These are phyloP conservation scores for Rhopalosiphum padi DNA, from an alignment of 1,140 invertebrate species.

Conservation along the genomic window DNA sequence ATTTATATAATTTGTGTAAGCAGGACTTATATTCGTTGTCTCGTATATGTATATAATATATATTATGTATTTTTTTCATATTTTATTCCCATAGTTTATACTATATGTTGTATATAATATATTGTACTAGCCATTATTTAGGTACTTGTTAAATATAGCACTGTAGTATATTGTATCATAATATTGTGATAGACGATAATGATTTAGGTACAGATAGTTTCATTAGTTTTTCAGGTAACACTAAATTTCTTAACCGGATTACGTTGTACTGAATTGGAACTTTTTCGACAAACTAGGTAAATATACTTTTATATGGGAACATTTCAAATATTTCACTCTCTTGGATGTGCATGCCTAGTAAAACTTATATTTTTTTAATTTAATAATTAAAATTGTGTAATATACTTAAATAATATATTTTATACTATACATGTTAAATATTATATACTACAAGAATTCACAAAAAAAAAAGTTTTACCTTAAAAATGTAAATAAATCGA, in stretches of 20 bases:
- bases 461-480: neutral
- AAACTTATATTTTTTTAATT: neutral
- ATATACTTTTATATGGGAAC: too few species aligned
- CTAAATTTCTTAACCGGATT: neutral
- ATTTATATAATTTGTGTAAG: too few species aligned
- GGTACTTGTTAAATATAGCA: neutral
- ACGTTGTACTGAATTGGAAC: neutral
- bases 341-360: neutral
- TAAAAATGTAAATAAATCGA: neutral
- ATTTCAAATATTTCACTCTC: neutral
- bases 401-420: neutral
- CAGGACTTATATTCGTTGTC: neutral
- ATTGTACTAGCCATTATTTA: neutral
- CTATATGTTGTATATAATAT: neutral
- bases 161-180: neutral
- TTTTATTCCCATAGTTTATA: neutral
- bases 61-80: slow-evolving; percentile 3
- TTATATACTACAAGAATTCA: neutral
- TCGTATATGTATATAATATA: neutral
- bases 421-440: neutral
- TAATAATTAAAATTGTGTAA: neutral
- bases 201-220: too few species aligned
- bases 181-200: neutral
- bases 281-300: neutral
- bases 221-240: neutral